Base-by-base conservation (phyloP, 2,888 invertebrate genomes). In the Eutolmus rufibarbis region DNA sequence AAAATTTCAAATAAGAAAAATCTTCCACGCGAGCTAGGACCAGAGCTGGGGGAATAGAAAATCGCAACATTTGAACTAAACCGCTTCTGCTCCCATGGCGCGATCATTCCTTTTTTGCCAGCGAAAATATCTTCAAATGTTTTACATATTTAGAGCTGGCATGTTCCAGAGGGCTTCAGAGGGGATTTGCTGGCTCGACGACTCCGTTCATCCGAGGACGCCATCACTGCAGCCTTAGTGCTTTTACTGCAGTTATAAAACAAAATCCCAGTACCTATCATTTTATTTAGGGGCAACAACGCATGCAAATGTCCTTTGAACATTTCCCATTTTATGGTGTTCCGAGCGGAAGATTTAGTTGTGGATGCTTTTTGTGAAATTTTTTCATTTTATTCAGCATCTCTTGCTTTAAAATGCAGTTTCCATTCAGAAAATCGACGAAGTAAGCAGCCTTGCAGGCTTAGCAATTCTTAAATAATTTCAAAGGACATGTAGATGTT, bases 161-260 rank as follows among this genome's bases (percentile, higher is more conserved):
- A 66, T 23, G 2, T 66, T 66, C 23, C 23, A 66, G 12, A n/a
- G 56, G 56, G 28, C 66, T 66, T 66, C 28, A 66, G 66, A 66
- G 23, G 23, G 66, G 66, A 66, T 66, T 66, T 66, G 28, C 66
- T 66, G 66, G 23, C 66, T 66, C 66, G 19, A 66, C 66, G 66
- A 28, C 28, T 23, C 12, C 23, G 66, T 23, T 66, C 66, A 66
- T 66, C 66, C 66, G 12, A 9, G 66, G 7, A 66, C 28, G 23
- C 66, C 66, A 5, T 28, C 23, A 28, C 12, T 66, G 66, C 66
- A 66, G 28, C 51, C n/a, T 12, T 12, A 23, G 66, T 66, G 66
- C 66, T 66, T 78, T 78, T 78, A 78, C 43, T 78, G 78, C 78
- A 78, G 78, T 78, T 78, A 23, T 78, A 78, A 43, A 40, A 43